Conservation (phyloP, 2,888 invertebrate species). For the Meandrusa payeni region DNA sequence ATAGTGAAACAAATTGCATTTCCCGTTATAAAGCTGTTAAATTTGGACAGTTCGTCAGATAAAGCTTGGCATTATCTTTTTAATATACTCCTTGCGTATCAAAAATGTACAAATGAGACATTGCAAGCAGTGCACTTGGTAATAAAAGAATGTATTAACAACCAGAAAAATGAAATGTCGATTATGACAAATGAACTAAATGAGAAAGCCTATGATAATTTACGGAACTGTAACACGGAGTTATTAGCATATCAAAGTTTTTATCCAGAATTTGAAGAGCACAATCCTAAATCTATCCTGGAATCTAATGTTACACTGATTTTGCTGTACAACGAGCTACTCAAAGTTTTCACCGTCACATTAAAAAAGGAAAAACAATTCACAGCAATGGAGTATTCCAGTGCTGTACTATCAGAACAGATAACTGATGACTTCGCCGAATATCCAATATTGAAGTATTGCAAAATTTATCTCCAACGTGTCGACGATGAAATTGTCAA, state of each 20-base stretch:
- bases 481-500: conserved; percentile 66
- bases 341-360: conserved; percentile 34
- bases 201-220: conserved; percentile 36
- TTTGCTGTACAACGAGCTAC: conserved; percentile 65
- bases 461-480: conserved; percentile 65
- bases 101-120: conserved; percentile 46
- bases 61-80: conserved; percentile 36
- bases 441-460: conserved; percentile 77
- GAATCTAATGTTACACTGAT: conserved; percentile 62
- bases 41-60: conserved; percentile 25
- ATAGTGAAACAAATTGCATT: conserved; percentile 79
- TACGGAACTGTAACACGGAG: conserved; percentile 29
- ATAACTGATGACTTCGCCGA: conserved; percentile 71
- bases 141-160: conserved; percentile 35
- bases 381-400: conserved; percentile 74
- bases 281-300: conserved; percentile 33
- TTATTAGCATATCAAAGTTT: conserved; percentile 46
- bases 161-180: conserved; percentile 28
- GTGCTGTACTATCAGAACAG: conserved; percentile 60
- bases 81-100: conserved; percentile 49
- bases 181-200: conserved; percentile 38
- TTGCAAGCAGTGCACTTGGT: conserved; percentile 38
- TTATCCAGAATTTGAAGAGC: conserved; percentile 46
- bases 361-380: conserved; percentile 40
- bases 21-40: conserved; percentile 46